Evolutionary conservation across 2,113 vertebrate genomes (phyloP).

Genomic region (Sorex fumeus): DNA sequence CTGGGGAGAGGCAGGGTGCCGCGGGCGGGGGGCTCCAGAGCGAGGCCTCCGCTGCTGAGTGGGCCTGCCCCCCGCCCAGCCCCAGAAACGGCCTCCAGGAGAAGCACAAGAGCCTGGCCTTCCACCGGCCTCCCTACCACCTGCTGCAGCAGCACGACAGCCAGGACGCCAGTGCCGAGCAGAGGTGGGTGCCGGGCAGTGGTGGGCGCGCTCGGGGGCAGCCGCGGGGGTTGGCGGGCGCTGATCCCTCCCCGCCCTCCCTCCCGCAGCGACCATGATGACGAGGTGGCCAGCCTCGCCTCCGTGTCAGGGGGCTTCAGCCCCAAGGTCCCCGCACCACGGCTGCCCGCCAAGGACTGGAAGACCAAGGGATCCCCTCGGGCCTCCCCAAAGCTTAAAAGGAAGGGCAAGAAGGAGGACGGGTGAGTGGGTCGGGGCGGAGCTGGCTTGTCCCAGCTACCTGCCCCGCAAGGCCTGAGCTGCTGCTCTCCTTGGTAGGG

Average conservation of each 20-base stretch:
- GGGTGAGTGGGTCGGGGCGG: slow-evolving; percentile 85
- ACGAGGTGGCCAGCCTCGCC: slow-evolving; percentile 95
- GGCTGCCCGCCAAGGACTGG: slow-evolving; percentile 97
- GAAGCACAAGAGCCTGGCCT: slow-evolving; percentile 94
- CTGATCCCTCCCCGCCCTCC: slow-evolving; percentile 42
- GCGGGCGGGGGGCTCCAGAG: background rate
- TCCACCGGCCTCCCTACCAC: slow-evolving; percentile 94
- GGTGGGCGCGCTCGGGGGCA: background rate
- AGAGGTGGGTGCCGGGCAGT: slow-evolving; percentile 90
- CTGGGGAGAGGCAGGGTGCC: background rate
- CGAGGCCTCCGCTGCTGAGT: slow-evolving; percentile 20
- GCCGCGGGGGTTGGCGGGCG: background rate
- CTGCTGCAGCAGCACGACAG: slow-evolving; percentile 95
- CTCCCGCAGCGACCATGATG: slow-evolving; percentile 94
- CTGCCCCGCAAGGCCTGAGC: slow-evolving; percentile 38
- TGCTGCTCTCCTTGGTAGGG: slow-evolving; percentile 73
- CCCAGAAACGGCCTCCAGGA: slow-evolving; percentile 95
- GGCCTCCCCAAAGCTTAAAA: slow-evolving; percentile 94
- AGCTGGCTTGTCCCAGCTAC: background rate
- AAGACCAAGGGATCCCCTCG: slow-evolving; percentile 94
- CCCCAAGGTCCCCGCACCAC: slow-evolving; percentile 91
- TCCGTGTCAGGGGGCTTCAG: slow-evolving; percentile 93
- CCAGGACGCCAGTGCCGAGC: slow-evolving; percentile 95
- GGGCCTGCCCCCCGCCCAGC: slow-evolving; percentile 83
- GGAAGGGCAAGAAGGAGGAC: slow-evolving; percentile 95